A percentile compares a stretch with the other conserved stretches of the same genome.
phyloP scores from a whole-genome alignment of 2,888 invertebrate species.

The Pheosia tremula region DNA sequence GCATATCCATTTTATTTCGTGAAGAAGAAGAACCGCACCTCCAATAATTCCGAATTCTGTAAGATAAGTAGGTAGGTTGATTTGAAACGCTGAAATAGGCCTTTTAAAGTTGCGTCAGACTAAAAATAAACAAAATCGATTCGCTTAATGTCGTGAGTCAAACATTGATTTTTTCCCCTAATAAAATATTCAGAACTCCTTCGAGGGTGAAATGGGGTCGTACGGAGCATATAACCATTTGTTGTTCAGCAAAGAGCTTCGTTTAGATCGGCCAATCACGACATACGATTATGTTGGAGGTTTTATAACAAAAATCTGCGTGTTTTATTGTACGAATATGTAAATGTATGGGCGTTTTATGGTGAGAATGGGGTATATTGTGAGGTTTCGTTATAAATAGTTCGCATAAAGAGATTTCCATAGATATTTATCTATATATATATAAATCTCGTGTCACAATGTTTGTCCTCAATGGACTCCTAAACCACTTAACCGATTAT shows the following conservation, averaged over 20 bases:
- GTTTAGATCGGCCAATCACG: constrained; percentile 2
- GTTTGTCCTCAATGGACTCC: too few species aligned
- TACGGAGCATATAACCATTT: constrained; percentile 6
- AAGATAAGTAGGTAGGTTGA: too few species aligned
- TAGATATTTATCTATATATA: too few species aligned
- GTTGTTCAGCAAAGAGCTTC: constrained; percentile 1
- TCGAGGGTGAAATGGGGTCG: constrained; percentile 5
- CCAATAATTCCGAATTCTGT: too few species aligned
- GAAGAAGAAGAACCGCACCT: too few species aligned
- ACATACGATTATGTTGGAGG: neutral
- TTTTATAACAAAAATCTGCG: constrained; percentile 1
- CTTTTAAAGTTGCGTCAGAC: neutral
- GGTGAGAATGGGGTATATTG: neutral
- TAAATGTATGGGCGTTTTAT: constrained; percentile 1
- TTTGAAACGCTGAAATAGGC: too few species aligned
- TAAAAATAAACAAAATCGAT: constrained; percentile 2
- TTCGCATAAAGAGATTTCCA: too few species aligned
- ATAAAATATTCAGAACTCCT: constrained; percentile 8
- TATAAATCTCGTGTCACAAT: too few species aligned
- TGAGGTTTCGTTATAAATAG: neutral
- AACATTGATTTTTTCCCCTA: constrained; percentile 7
- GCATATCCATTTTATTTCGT: too few species aligned
- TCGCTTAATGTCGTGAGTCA: constrained; percentile 2
- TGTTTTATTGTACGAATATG: neutral
- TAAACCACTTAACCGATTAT: too few species aligned